Evolutionary conservation across 23 tunicate genomes (phyloP).

Genomic region (Halocynthia aurantium): DNA sequence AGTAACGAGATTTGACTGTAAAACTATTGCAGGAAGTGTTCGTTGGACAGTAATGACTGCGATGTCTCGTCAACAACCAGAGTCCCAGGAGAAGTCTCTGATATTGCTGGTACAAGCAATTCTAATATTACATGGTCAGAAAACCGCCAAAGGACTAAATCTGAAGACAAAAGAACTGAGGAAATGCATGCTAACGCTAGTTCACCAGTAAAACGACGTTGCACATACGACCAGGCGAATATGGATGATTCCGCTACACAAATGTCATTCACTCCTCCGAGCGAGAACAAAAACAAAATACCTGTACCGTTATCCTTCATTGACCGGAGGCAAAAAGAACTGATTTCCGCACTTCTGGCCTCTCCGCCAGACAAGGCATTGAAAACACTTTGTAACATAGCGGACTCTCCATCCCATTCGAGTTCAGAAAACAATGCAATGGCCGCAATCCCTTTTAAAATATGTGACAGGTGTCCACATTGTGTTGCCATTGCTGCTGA

Average conservation of each 20-base stretch:
- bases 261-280: neutral
- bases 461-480: constrained; percentile 71
- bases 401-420: neutral
- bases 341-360: constrained; percentile 12
- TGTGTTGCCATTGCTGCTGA: constrained; percentile 51
- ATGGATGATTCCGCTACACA: neutral
- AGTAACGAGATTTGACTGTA: no score
- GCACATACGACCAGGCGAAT: neutral
- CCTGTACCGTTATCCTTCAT: constrained; percentile 72
- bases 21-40: no score
- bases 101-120: no score
- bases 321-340: constrained; percentile 40
- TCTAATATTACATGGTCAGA: neutral
- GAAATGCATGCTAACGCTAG: neutral
- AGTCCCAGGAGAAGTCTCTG: neutral
- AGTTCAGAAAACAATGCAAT: neutral
- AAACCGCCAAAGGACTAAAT: neutral
- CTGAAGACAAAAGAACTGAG: neutral
- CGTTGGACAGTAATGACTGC: neutral
- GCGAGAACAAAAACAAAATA: constrained; percentile 11
- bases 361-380: constrained; percentile 29
- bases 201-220: no score
- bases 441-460: constrained; percentile 37
- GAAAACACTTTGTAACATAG: neutral
- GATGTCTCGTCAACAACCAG: constrained; percentile 3